Base-by-base conservation (phyloP, 2,113 vertebrate genomes). In the Grallaria varia region DNA sequence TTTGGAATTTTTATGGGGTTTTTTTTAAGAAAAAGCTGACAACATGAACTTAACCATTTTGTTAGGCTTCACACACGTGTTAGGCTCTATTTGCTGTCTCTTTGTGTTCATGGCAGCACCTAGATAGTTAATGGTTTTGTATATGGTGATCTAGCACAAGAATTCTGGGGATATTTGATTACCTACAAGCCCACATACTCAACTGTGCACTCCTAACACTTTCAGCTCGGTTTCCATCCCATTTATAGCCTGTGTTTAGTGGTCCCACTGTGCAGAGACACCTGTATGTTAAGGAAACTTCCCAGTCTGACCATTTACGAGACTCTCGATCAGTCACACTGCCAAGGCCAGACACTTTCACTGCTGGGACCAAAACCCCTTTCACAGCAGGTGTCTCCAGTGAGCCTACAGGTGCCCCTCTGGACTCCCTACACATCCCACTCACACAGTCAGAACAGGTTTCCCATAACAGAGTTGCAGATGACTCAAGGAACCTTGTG, bases 351-450 rank as follows among this genome's bases (percentile, higher is more conserved):
- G 23, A 56, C 18, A 28, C 15, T 12, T 39, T 7, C 28, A 23
- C 7, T 19, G 28, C 49, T 56, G n/a, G n/a, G 40, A 39, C 15
- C 3, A 1, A n/a, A 75, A n/a, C 12, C 23, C n/a, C 35, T 66
- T 66, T 40, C 47, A 47, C 80, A 10, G 12, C 9, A 28, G 66
- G 21, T 2, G 0, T 25, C 39, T 52, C 40, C 69, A 66, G 71
- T 28, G 60, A 19, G 12, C 6, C 8, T 2, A 33, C 4, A 5
- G 49, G 14, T 63, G 22, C 40, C 24, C 3, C 0, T 4, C 28
- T 15, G 9, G 39, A 42, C 23, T 55, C 59, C n/a, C n/a, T 0
- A 0, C 49, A 47, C 50, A n/a, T 35, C 13, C 47, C 39, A 21
- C 47, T 72, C 17, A 13, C n/a, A 20, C 25, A 27, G 10, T 4